Evolutionary conservation across 2,888 invertebrate species (phyloP), one percentile per base, ranked within the genome.

Genomic region (Therioaphis trifolii): DNA sequence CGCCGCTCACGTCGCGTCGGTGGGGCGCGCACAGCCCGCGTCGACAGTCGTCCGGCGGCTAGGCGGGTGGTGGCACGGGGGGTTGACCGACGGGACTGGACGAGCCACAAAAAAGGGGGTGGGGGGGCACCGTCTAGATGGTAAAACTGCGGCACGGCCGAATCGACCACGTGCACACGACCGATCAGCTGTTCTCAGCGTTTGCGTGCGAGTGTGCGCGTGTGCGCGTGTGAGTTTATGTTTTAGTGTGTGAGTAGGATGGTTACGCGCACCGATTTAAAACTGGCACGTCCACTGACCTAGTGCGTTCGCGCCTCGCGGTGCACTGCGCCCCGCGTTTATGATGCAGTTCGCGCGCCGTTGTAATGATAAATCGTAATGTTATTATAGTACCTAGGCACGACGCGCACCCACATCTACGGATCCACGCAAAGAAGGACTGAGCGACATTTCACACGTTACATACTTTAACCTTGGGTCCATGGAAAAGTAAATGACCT

Each of bases 171-270:
- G 80, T 82, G 80, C 80, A 82, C 49, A n/a, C 24, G 0, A 46
- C 69, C 80, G 80, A 82, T 82, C 80, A 82, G 80, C 80, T 82
- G 80, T 72, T 82, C 63, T n/a, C 29, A n/a, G 58, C 69, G 68
- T 35, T 12, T 21, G n/a, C 24, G 18, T 27, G 18, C 27, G 46
- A 11, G 71, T 15, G 15, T 43, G n/a, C 27, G 49, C 9, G 5
- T 14, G 49, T 52, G n/a, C n/a, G 52, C n/a, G 18, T 5, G 29
- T n/a, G 49, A 7, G 35, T 35, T 3, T 35, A 5, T 35, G 7
- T 35, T 35, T 5, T 7, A 12, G 2, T 58, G n/a, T n/a, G 49
- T 29, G 27, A 12, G 21, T 2, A 14, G 40, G 63, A 12, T 15
- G 24, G n/a, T 9, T 5, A 2, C 4, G 58, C 2, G 35, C 21